These are phyloP conservation scores for Hemibagrus wyckioides DNA, from an alignment of 2,113 vertebrate genomes.

Conservation along the genomic window DNA sequence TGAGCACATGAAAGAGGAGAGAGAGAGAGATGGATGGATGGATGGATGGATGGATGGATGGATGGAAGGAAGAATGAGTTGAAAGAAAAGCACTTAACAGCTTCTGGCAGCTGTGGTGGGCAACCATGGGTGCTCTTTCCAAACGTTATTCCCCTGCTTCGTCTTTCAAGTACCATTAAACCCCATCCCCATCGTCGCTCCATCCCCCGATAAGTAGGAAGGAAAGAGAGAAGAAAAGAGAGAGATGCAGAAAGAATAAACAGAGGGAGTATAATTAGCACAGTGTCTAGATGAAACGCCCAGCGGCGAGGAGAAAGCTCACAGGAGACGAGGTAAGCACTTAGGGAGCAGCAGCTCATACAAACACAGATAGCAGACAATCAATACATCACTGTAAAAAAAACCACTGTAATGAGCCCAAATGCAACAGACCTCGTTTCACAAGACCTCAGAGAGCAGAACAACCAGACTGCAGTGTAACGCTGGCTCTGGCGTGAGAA, in stretches of 20 bases:
- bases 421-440: constrained; percentile 58
- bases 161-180: constrained; percentile 5
- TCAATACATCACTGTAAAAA: constrained; percentile 77
- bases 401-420: constrained; percentile 70
- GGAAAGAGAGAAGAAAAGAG: constrained; percentile 33
- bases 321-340: constrained; percentile 63
- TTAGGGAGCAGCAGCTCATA: constrained; percentile 68
- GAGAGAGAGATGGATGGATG: constrained; percentile 11
- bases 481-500: neutral
- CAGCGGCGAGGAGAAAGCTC: constrained; percentile 68
- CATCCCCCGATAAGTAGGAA: neutral
- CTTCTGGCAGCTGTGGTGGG: constrained; percentile 16
- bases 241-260: constrained; percentile 50
- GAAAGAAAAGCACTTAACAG: constrained; percentile 30
- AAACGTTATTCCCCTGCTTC: constrained; percentile 15
- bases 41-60: neutral
- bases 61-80: neutral
- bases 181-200: neutral
- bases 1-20: constrained; percentile 62
- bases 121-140: constrained; percentile 54
- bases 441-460: constrained; percentile 62
- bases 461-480: neutral
- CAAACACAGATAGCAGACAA: constrained; percentile 73
- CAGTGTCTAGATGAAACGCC: constrained; percentile 76
- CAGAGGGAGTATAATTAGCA: constrained; percentile 70